A percentile compares a stretch with the other conserved stretches of the same genome.
Conservation (phyloP, 2,113 vertebrate species). For the Canis aureus region DNA sequence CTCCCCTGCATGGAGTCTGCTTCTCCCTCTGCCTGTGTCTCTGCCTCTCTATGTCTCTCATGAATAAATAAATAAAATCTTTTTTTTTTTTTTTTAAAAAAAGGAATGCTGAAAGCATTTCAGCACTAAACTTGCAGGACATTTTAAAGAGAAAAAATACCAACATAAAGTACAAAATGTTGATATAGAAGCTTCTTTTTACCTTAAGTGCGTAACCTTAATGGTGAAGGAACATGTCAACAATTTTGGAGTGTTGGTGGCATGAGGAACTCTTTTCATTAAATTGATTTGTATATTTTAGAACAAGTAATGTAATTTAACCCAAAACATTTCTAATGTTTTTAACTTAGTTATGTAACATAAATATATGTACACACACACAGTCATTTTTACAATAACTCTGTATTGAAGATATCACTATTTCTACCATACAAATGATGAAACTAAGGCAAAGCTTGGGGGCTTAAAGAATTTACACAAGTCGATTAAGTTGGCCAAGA, state of each 20-base stretch:
- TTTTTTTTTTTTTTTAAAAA: no score
- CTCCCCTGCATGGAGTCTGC: no score
- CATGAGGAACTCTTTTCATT: neutral
- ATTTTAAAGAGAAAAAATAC: neutral
- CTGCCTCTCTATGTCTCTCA: no score
- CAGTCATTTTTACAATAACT: neutral
- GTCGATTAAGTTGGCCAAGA: neutral
- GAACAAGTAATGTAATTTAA: neutral
- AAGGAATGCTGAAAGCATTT: neutral
- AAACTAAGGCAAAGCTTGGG: neutral
- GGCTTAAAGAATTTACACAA: neutral
- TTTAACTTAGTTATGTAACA: constrained; percentile 38
- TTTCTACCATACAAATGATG: neutral
- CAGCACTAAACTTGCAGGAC: neutral
- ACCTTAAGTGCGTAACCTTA: neutral
- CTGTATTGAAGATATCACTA: neutral
- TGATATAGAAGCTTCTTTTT: neutral
- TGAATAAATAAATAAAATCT: no score
- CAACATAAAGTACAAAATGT: neutral
- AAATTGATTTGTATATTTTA: constrained; percentile 43
- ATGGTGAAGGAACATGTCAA: neutral
- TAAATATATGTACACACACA: neutral
- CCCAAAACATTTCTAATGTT: neutral
- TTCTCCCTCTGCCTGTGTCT: no score
- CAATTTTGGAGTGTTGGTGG: neutral